phyloP scores from a whole-genome alignment of 2,888 invertebrate species.

The Lampropteryx suffumata region DNA sequence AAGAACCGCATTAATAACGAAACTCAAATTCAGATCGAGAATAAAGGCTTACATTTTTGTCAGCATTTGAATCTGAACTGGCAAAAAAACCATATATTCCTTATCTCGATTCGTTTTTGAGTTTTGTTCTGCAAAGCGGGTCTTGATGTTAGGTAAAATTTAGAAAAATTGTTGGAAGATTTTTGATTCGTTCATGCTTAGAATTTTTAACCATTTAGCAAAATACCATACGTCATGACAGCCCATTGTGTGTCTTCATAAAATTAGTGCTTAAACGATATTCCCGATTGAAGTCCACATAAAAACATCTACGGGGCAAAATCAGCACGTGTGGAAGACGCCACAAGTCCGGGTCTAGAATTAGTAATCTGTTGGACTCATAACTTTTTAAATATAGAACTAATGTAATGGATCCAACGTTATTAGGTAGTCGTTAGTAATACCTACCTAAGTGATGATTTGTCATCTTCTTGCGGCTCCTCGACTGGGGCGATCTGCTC shows the following conservation, averaged over 20 bases:
- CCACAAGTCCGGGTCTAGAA: constrained; percentile 11
- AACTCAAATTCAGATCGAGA: too few species aligned
- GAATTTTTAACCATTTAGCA: not conserved
- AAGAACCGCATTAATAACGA: too few species aligned
- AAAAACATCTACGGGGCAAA: too few species aligned
- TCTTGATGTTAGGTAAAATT: constrained; percentile 29
- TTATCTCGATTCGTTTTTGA: too few species aligned
- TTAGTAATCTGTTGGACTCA: constrained; percentile 23
- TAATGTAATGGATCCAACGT: constrained; percentile 18
- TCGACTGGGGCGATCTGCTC: constrained; percentile 72
- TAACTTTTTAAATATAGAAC: constrained; percentile 14
- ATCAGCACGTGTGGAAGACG: not conserved
- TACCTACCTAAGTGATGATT: constrained; percentile 50
- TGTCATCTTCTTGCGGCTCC: constrained; percentile 69
- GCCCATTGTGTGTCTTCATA: not conserved
- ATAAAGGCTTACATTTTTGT: too few species aligned
- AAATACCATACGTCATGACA: not conserved
- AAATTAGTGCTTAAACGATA: too few species aligned
- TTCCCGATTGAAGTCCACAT: too few species aligned
- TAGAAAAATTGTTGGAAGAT: constrained; percentile 26
- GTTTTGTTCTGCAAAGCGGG: too few species aligned
- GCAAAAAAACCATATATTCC: too few species aligned
- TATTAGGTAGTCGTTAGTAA: constrained; percentile 10
- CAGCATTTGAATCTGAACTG: too few species aligned
- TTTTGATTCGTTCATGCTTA: not conserved